Base-by-base conservation (phyloP, 92 coral and sea anemone species). In the Zoanthus solanderi region DNA sequence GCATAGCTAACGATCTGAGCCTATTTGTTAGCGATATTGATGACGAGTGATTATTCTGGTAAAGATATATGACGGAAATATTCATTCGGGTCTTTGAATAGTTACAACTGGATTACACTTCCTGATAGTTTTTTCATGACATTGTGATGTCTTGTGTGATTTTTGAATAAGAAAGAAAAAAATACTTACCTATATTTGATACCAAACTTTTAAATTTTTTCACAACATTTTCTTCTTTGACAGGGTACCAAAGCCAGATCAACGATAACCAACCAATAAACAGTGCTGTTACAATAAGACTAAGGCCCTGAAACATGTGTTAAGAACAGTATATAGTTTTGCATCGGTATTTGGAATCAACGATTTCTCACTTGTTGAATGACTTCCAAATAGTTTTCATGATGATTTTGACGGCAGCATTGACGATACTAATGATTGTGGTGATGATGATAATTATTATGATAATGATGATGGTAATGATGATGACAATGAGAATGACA, bases 191-290 rank as follows among this genome's bases (percentile, higher is more conserved):
- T 31, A 47, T 74, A 12, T 85, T 71, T 44, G 60, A 78, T 30
- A 45, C 71, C 63, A 69, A 78, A 30, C 75, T 61, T 44, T 87
- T 50, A 13, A 65, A 56, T 73, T 83, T 57, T 60, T 28, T 68
- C 83, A 74, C 76, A 6, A 71, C 29, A 18, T 29, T 52, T 61
- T 60, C 28, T n/a, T 30, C 84, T 17, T 61, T 83, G 58, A 83
- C 75, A 53, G 93, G 79, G 58, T 92, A 93, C 52, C 92, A 91
- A 45, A 96, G 88, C 96, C 98, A 94, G 31, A 96, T 87, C 75
- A 93, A 89, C 14, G 92, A 87, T 66, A 96, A 9, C 98, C 96
- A 93, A 52, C 96, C 96, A 29, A 96, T 90, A 34, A 96, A 84
- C 77, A 96, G 89, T 10, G 97, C 93, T 71, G 93, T 90, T 8